A percentile compares a stretch with the other conserved stretches of the same genome.
These are phyloP conservation scores for Bombus difficillimus DNA, from an alignment of 1,140 invertebrate species.

Conservation along the genomic window DNA sequence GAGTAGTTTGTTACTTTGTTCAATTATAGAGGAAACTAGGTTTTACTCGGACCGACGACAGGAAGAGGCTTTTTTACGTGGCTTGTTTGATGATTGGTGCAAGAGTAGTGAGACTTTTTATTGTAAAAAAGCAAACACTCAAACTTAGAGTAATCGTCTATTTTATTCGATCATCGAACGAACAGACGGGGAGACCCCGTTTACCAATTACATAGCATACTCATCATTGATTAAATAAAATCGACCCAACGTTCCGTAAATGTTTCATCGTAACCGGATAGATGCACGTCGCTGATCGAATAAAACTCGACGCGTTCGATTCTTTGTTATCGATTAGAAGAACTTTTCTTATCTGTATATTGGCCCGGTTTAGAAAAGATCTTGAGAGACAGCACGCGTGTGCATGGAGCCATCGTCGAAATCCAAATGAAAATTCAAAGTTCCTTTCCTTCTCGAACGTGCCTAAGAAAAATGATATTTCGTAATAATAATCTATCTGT, in stretches of 20 bases:
- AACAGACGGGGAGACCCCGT: too few species aligned
- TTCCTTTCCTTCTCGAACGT: background rate
- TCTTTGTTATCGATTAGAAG: constrained; percentile 20
- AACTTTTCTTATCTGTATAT: constrained; percentile 21
- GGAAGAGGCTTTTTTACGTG: background rate
- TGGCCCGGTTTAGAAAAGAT: constrained; percentile 5
- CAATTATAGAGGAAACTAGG: constrained; percentile 20
- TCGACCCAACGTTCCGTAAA: background rate
- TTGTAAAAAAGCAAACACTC: constrained; percentile 11
- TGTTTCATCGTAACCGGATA: background rate
- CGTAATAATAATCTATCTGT: too few species aligned
- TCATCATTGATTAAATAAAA: background rate
- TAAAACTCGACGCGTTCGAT: constrained; percentile 9
- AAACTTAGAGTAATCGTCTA: constrained; percentile 6
- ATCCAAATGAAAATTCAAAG: background rate
- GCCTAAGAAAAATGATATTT: too few species aligned
- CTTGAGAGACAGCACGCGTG: constrained; percentile 1
- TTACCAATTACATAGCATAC: background rate
- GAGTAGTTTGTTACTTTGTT: constrained; percentile 40
- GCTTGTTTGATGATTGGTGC: constrained; percentile 28
- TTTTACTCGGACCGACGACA: constrained; percentile 3
- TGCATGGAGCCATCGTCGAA: background rate
- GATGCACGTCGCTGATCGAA: background rate
- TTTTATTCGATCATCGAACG: constrained; percentile 23
- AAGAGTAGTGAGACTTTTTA: constrained; percentile 37